Conservation (phyloP, 2,797 vertebrate genomes). For the Danio albolineatus region DNA sequence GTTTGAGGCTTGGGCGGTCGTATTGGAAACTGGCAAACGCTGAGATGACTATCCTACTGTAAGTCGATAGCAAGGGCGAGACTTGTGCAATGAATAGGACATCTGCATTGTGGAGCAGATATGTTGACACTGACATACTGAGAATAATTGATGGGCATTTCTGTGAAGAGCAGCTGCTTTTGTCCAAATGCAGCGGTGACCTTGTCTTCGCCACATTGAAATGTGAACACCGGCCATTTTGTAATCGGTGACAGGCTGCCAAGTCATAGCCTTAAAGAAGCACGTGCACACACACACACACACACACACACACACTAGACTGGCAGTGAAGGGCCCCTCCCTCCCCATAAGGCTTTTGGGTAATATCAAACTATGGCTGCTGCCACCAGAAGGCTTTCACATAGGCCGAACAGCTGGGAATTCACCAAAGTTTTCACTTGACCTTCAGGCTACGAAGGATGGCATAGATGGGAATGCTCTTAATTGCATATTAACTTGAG, state of each 20-base stretch:
- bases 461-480: not conserved
- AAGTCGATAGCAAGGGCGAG: slow-evolving; percentile 33
- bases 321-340: slow-evolving; percentile 63
- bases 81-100: slow-evolving; percentile 30
- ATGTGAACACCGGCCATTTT: slow-evolving; percentile 79
- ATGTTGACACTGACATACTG: slow-evolving; percentile 61
- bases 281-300: slow-evolving; percentile 49
- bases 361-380: slow-evolving; percentile 64
- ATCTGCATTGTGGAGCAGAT: slow-evolving; percentile 43
- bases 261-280: slow-evolving; percentile 76
- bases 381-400: slow-evolving; percentile 51
- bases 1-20: slow-evolving; percentile 53
- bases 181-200: slow-evolving; percentile 78
- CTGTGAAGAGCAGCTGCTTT: slow-evolving; percentile 81
- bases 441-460: slow-evolving; percentile 33
- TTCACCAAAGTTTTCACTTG: slow-evolving; percentile 54
- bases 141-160: slow-evolving; percentile 82
- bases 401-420: slow-evolving; percentile 43
- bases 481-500: slow-evolving; percentile 14
- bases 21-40: slow-evolving; percentile 49
- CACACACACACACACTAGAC: slow-evolving; percentile 69
- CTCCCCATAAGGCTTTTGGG: slow-evolving; percentile 68
- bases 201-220: slow-evolving; percentile 80
- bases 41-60: slow-evolving; percentile 58
- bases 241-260: slow-evolving; percentile 76